These are phyloP conservation scores for Drosophila micromelanica DNA, from an alignment of 1,140 invertebrate species.

Conservation along the genomic window DNA sequence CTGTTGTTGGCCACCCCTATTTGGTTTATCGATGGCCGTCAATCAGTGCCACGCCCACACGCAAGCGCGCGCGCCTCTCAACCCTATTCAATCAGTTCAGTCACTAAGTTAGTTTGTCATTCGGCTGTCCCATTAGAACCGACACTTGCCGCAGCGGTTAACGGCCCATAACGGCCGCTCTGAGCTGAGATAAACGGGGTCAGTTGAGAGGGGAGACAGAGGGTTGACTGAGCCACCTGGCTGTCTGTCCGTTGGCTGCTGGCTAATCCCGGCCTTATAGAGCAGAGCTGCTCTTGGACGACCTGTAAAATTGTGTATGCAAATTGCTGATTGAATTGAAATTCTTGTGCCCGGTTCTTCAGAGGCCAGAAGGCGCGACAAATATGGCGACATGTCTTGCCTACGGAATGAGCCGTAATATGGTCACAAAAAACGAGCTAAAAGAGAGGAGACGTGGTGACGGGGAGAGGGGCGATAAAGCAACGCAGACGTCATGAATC, in stretches of 20 bases:
- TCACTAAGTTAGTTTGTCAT: slow-evolving; percentile 70
- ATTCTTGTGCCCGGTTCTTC: slow-evolving; percentile 44
- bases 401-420: slow-evolving; percentile 63
- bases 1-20: slow-evolving; percentile 26
- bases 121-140: slow-evolving; percentile 73
- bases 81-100: slow-evolving; percentile 48
- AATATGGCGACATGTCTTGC: slow-evolving; percentile 70
- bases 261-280: slow-evolving; percentile 67
- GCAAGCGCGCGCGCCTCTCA: neutral
- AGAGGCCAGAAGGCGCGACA: slow-evolving; percentile 38
- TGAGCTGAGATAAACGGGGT: neutral
- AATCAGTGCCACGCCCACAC: slow-evolving; percentile 48
- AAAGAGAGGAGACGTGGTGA: no score
- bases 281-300: slow-evolving; percentile 44
- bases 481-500: slow-evolving; percentile 68
- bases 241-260: slow-evolving; percentile 21
- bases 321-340: slow-evolving; percentile 78
- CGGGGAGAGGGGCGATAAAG: neutral
- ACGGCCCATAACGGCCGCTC: slow-evolving; percentile 61
- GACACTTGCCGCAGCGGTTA: slow-evolving; percentile 58
- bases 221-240: neutral
- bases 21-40: slow-evolving; percentile 53
- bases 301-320: slow-evolving; percentile 67
- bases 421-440: slow-evolving; percentile 26
- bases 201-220: neutral